These are phyloP conservation scores for Limnephilus auricula DNA, from an alignment of 2,888 invertebrate genomes.

Conservation along the genomic window DNA sequence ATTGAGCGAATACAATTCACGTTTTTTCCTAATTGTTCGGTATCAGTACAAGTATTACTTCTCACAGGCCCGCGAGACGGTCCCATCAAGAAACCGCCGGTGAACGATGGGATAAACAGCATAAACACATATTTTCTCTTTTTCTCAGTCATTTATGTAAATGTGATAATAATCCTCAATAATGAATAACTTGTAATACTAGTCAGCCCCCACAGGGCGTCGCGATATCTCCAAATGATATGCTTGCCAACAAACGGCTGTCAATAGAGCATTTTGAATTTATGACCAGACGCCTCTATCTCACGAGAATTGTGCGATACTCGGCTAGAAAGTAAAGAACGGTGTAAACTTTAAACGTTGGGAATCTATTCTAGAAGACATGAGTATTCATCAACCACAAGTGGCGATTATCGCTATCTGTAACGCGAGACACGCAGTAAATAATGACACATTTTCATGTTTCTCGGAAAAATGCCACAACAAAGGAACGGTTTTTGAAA, in stretches of 20 bases:
- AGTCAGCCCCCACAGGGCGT: conserved; percentile 6
- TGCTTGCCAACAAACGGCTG: not conserved
- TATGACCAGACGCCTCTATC: not conserved
- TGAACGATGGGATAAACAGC: conserved; percentile 52
- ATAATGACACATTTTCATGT: not conserved
- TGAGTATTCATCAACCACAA: not conserved
- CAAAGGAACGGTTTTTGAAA: not conserved
- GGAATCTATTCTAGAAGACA: not conserved
- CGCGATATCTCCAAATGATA: not conserved
- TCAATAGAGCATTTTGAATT: not conserved
- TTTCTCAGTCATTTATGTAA: conserved; percentile 54
- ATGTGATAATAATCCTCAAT: conserved; percentile 12
- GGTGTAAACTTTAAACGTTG: not conserved
- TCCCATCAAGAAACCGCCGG: conserved; percentile 35
- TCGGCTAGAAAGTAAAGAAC: not conserved
- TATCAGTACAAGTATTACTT: conserved; percentile 21
- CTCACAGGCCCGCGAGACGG: conserved; percentile 50
- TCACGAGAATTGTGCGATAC: not conserved
- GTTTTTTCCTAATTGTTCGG: conserved; percentile 58
- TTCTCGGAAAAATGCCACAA: not conserved
- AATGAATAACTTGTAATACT: not conserved
- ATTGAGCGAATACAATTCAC: conserved; percentile 54
- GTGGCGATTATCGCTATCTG: not conserved
- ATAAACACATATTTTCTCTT: conserved; percentile 59
- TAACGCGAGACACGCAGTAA: not conserved